These are phyloP conservation scores for Meloe dianella DNA, from an alignment of 2,888 invertebrate species.

Conservation along the genomic window DNA sequence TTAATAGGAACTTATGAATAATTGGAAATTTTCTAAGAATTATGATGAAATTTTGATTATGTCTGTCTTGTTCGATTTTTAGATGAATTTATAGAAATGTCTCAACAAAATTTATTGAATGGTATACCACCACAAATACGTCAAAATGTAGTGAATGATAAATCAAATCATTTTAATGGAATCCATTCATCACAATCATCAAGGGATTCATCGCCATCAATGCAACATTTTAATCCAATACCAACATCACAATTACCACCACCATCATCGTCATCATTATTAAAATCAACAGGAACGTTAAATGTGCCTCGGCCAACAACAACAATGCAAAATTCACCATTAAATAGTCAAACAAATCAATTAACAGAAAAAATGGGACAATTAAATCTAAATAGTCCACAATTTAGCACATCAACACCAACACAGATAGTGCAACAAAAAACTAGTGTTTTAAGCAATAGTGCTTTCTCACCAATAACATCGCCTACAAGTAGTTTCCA, in stretches of 20 bases:
- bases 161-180: constrained; percentile 49
- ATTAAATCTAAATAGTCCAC: constrained; percentile 42
- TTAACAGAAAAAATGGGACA: constrained; percentile 45
- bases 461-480: constrained; percentile 36
- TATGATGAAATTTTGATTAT: background rate
- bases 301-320: constrained; percentile 16
- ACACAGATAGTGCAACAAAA: constrained; percentile 34
- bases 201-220: constrained; percentile 55
- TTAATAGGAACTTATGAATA: constrained; percentile 7
- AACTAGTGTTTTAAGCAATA: constrained; percentile 27
- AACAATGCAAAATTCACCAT: constrained; percentile 30
- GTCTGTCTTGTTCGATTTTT: background rate
- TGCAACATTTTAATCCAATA: constrained; percentile 44
- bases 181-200: constrained; percentile 56
- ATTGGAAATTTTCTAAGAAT: background rate
- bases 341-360: constrained; percentile 33
- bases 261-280: background rate
- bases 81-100: constrained; percentile 23
- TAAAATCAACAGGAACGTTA: background rate
- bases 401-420: constrained; percentile 52
- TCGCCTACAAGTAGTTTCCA: constrained; percentile 9
- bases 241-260: constrained; percentile 53
- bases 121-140: constrained; percentile 46
- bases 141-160: constrained; percentile 22
- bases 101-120: constrained; percentile 46